Base-by-base conservation (phyloP, 2,113 vertebrate species). In the Phoxinus phoxinus region DNA sequence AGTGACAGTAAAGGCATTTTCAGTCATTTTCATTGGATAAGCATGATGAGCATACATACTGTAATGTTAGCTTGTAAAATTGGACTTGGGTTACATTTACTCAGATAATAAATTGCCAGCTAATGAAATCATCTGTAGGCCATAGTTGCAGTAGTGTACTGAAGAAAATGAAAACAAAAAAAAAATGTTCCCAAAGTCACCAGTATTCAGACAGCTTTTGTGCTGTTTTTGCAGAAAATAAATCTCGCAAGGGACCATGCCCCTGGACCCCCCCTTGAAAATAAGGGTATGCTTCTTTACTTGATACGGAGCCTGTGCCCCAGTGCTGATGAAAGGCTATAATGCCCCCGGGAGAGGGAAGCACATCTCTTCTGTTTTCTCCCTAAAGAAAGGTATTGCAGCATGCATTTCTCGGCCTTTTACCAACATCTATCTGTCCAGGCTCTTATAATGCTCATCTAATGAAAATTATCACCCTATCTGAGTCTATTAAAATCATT, bases 161-260 rank as follows among this genome's bases (percentile, higher is more conserved):
- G 46, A 19, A 56, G 3, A 53, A 30, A 51, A 37, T 9, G 12
- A 2, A 27, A 51, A 71, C 25, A 48, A 51, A 53, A 48, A 51
- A 53, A 48, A 19, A 0, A 75, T 51, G 15, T 13, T 32, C 3
- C 8, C 13, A 76, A 76, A 51, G 46, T 19, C 48, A 76, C 7
- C 48, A 53, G 74, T 4, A 76, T 53, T 76, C 27, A 30, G 17
- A 53, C 46, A 0, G 2, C 27, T 51, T 76, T 76, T 76, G 44
- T 76, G 74, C 74, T 76, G 74, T 53, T 76, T 53, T 76, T 76
- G 74, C 74, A 76, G 46, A 76, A 76, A 53, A 53, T 53, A 53
- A 76, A 27, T 74, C 74, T 51, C 74, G 53, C 44, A 19, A 0
- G 74, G 74, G 74, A 76, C 27, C 74, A 4, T 76, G 74, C n/a